Conservation (phyloP, 1,140 invertebrate genomes). For the Melanaphis sacchari region DNA sequence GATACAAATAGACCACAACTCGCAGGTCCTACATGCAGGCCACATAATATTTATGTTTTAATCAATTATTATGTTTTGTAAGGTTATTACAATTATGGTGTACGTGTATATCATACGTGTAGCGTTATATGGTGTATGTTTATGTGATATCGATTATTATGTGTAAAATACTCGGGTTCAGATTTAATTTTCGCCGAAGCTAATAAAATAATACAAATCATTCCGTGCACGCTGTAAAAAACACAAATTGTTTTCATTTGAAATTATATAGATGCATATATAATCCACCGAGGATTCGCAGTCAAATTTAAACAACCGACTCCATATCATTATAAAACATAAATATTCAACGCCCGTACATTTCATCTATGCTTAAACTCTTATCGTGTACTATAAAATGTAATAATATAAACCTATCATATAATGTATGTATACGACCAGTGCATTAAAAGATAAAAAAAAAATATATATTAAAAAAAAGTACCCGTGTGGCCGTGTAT, state of each 20-base stretch:
- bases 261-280: background rate
- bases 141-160: background rate
- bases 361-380: background rate
- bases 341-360: background rate
- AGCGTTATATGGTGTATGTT: background rate
- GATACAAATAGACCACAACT: background rate
- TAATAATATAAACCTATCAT: background rate
- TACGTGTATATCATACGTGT: background rate
- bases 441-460: background rate
- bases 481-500: background rate
- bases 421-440: background rate
- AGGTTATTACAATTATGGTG: background rate
- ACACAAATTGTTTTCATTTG: background rate
- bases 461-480: background rate
- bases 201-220: background rate
- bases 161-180: background rate
- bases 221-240: background rate
- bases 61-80: background rate
- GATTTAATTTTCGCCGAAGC: background rate
- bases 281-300: background rate
- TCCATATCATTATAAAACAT: background rate
- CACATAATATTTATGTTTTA: background rate
- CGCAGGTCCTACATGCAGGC: background rate
- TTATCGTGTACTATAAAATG: background rate
- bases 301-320: background rate